Base-by-base conservation (phyloP, 2,797 vertebrate genomes). In the Eurystomus glaucurus region DNA sequence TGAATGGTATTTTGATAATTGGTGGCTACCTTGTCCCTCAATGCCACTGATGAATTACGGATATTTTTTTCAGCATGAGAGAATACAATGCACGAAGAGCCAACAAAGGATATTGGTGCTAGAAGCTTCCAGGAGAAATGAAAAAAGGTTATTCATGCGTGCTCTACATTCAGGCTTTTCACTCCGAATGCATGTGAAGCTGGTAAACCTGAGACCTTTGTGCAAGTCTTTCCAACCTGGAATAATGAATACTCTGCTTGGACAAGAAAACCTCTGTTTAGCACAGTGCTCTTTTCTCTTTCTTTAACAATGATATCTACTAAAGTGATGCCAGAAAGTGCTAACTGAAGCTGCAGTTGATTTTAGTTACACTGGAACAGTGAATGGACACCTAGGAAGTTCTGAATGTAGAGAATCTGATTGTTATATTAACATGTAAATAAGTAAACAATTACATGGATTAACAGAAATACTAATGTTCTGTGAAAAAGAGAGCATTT, bases 381-480 rank as follows among this genome's bases (percentile, higher is more conserved):
- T 75, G 90, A 92, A 94, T 62, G 50, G 55, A 23, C 54, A 91
- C 79, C 48, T 81, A 83, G 96, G 90, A 96, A 96, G 93, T 90
- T 97, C 87, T 83, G 94, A 96, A 98, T 97, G 95, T 98, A 97
- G 88, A 95, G 92, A 97, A 95, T 84, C 65, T 94, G 66, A 90
- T 94, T 69, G 81, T 75, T 96, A 33, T 21, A 65, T 91, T 94
- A 87, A 96, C 70, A 21, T 98, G 97, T 98, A 97, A 98, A 98
- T 98, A 97, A 96, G 29, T 68, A 95, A 83, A 70, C 26, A 74
- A 43, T 76, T 96, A 65, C 92, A 39, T 69, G 95, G 82, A 90
- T 96, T 93, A 95, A 95, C 54, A 83, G 93, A 91, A 90, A 48
- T 65, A 87, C 43, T 93, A 31, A 33, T 57, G 80, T 95, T 91